Base-by-base conservation (phyloP, 2,797 vertebrate species). In the Coendou prehensilis region DNA sequence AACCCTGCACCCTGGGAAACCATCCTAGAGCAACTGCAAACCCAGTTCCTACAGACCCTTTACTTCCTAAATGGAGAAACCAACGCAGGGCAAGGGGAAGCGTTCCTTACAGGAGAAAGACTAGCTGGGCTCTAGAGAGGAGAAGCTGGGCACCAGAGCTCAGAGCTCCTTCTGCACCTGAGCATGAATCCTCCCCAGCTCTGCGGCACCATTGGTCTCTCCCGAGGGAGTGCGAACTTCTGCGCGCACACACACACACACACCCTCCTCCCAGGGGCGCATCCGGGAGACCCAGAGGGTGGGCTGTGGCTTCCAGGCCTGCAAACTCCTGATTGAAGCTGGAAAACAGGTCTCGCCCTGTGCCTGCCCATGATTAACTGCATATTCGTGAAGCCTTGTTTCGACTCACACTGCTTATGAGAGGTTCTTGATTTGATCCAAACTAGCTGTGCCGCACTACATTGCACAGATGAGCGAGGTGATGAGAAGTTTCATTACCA, bases 321-420 rank as follows among this genome's bases (percentile, higher is more conserved):
- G 9, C 78, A 75, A 94, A 94, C 86, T 90, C 78, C 90, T 79
- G 33, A 67, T 1, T 67, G 84, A 87, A 63, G 89, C 91, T 30
- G 69, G 79, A 73, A 88, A 87, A 88, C 59, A 93, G 93, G 71
- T 45, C 54, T 61, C 78, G 56, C 54, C 89, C 59, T 94, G 47
- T 37, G 18, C 33, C 54, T 45, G 71, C 50, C 64, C 61, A 87
- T 90, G 76, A 82, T 87, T 30, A 81, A 73, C 52, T 33, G 30
- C 81, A 1, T 45, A 64, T 84, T 95, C 88, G 61, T 37, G 64
- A 87, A 97, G 56, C 23, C 5, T 37, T 67, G 14, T 82, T 94
- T 94, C 67, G 84, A 67, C 45, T 73, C 52, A 26, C 9, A 11
- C 1, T 57, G 37, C 17, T 54, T 37, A 7, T 23, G 47, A 91